These are phyloP conservation scores for Alligator mississippiensis DNA, from an alignment of 2,113 vertebrate genomes.

Conservation along the genomic window DNA sequence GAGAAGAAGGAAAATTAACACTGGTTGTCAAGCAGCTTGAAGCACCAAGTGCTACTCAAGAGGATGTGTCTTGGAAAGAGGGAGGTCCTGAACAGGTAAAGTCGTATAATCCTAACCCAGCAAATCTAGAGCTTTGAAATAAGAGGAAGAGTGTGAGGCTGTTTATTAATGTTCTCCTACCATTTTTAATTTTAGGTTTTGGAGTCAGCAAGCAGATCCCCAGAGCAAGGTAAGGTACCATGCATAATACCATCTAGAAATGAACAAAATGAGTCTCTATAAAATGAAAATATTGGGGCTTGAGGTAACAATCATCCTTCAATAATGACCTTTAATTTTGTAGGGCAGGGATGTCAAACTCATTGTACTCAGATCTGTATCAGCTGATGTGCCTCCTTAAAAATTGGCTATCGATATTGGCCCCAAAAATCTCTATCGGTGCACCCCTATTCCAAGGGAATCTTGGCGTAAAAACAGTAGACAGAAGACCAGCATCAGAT, in stretches of 20 bases:
- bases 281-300: not conserved
- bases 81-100: slow-evolving; percentile 11
- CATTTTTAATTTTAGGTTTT: slow-evolving; percentile 64
- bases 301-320: not conserved
- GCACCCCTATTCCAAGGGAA: not conserved
- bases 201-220: not conserved
- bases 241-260: not conserved
- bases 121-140: not conserved
- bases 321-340: not conserved
- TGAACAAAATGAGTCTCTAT: not conserved
- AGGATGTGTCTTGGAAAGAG: not conserved
- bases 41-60: not conserved
- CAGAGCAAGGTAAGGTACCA: slow-evolving; percentile 60
- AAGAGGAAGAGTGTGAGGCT: not conserved
- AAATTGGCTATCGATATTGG: too few relatives aligned
- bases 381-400: too few relatives aligned
- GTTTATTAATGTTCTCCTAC: slow-evolving; percentile 32
- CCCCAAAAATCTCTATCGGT: too few relatives aligned
- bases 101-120: not conserved
- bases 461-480: not conserved
- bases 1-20: slow-evolving; percentile 60
- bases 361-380: too few relatives aligned
- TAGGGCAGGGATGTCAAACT: too few relatives aligned
- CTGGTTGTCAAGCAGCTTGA: slow-evolving; percentile 75
- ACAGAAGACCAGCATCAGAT: too few relatives aligned